Percentiles rank a stretch among this genome's conserved stretches.
Conservation (phyloP, 2,797 vertebrate species). For the Acomys russatus region DNA sequence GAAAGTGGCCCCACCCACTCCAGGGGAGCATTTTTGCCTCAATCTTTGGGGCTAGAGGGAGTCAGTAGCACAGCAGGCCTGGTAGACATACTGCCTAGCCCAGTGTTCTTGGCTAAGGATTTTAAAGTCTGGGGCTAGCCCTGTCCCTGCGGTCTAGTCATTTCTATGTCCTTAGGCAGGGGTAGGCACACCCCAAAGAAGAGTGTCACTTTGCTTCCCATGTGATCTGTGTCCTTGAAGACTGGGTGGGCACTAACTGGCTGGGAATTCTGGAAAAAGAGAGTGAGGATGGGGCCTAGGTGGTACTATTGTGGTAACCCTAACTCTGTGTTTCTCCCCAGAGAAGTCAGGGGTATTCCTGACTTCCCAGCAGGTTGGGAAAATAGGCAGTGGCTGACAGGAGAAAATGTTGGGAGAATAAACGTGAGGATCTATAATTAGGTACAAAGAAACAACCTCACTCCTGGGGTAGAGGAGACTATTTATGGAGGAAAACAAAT, state of each 20-base stretch:
- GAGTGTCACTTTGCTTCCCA: not conserved
- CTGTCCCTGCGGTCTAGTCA: not conserved
- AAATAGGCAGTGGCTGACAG: not conserved
- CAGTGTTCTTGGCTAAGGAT: not conserved
- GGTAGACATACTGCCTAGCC: not conserved
- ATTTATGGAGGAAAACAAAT: constrained; percentile 42
- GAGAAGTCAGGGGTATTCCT: not conserved
- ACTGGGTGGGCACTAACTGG: not conserved
- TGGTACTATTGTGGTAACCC: not conserved
- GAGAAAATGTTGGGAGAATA: constrained; percentile 21
- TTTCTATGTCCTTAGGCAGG: not conserved
- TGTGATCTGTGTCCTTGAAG: not conserved
- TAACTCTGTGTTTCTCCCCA: not conserved
- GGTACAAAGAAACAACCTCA: constrained; percentile 63
- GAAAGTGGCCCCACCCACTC: not conserved
- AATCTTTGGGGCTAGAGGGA: not conserved
- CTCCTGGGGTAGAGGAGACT: not conserved
- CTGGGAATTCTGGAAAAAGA: not conserved
- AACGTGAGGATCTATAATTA: constrained; percentile 72
- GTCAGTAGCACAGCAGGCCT: not conserved
- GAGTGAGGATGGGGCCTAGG: not conserved
- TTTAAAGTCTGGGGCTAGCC: not conserved
- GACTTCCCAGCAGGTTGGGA: not conserved
- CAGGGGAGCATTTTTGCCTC: not conserved
- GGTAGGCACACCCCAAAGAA: not conserved